Percentiles rank a stretch among this genome's conserved stretches.
Conservation (phyloP, 2,113 vertebrate genomes). For the Notothenia coriiceps region DNA sequence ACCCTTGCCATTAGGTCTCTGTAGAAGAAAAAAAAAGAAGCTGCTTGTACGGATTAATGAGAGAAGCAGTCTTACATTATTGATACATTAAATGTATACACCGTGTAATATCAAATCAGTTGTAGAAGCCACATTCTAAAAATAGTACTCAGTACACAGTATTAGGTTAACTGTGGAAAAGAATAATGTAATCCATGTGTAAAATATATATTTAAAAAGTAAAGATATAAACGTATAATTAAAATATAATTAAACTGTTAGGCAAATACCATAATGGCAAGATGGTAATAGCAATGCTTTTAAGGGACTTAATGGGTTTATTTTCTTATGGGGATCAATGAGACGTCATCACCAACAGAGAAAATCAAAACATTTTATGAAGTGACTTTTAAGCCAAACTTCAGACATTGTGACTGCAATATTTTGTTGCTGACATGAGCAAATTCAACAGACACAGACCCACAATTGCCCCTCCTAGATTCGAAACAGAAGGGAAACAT, state of each 20-base stretch:
- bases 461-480: conserved; percentile 3
- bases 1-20: not conserved
- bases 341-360: conserved; percentile 5
- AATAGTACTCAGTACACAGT: not conserved
- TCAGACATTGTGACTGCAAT: not conserved
- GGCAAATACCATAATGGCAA: not conserved
- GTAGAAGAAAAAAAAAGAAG: not conserved
- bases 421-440: not conserved
- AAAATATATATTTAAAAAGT: too few relatives aligned
- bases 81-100: not conserved
- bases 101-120: not conserved
- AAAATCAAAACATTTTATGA: not conserved
- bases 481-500: conserved; percentile 1
- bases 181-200: not conserved
- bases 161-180: not conserved
- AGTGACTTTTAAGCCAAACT: not conserved
- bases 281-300: not conserved
- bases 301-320: too few relatives aligned
- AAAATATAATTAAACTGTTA: not conserved
- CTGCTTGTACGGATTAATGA: not conserved
- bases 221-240: not conserved
- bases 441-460: conserved; percentile 17
- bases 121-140: not conserved
- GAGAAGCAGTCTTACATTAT: not conserved
- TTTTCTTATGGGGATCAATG: too few relatives aligned